phyloP scores from a whole-genome alignment of 2,113 vertebrate genomes.

The Odocoileus hemionus region DNA sequence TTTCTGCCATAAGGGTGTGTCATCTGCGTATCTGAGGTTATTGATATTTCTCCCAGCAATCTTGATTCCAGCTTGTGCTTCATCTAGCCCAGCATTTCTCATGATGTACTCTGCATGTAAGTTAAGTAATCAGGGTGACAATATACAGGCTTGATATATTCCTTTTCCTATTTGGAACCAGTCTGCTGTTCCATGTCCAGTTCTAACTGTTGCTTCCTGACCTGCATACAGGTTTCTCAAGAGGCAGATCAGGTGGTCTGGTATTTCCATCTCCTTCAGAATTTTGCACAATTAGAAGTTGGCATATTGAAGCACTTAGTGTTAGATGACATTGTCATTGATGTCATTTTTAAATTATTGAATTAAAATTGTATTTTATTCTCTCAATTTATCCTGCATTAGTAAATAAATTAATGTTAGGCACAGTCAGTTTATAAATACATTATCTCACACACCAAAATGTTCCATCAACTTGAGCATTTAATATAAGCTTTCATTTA shows the following conservation, averaged over 20 bases:
- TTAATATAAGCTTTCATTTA: not conserved
- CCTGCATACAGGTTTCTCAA: not conserved
- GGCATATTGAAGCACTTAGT: not conserved
- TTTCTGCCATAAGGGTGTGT: not conserved
- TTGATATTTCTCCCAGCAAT: accelerated
- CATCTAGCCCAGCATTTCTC: not conserved
- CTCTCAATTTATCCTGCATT: not conserved
- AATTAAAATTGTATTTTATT: not conserved
- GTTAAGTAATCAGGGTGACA: not conserved
- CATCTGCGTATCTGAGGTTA: not conserved
- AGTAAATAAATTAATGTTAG: not conserved
- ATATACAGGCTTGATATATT: not conserved
- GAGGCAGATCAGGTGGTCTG: not conserved
- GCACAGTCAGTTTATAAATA: not conserved
- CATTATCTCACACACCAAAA: not conserved
- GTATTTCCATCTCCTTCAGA: not conserved
- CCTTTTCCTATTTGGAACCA: not conserved
- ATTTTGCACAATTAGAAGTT: not conserved
- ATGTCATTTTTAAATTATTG: not conserved
- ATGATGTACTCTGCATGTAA: not conserved
- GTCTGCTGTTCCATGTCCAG: not conserved
- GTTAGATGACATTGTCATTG: not conserved
- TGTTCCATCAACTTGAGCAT: not conserved
- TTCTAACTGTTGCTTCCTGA: not conserved
- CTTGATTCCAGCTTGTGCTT: not conserved